Percentiles rank a stretch among this genome's conserved stretches.
These are phyloP conservation scores for roundworm (Caenorhabditis elegans) DNA, from an alignment of 1,140 invertebrate genomes.

Conservation along the genomic window WBcel235 BX284603.4:7659501-7660000, in stretches of 20 bases:
- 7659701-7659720: background rate
- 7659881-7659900: background rate
- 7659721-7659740: background rate
- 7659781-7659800: background rate
- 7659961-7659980: too few species aligned
- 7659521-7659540: background rate
- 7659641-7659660: background rate
- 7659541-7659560: background rate
- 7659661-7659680: too few species aligned
- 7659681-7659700: background rate
- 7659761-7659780: background rate
- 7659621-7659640: background rate
- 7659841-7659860: slow-evolving; percentile 2
- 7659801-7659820: background rate
- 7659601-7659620: background rate
- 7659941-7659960: too few species aligned
- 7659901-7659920: background rate
- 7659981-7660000: too few species aligned
- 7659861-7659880: background rate
- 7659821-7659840: slow-evolving; percentile 23
- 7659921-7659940: too few species aligned
- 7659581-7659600: background rate
- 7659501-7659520: background rate
- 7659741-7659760: background rate
- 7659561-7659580: background rate